Evolutionary conservation across 2,797 vertebrate species (phyloP).

Genomic region (Eupleurogrammus muticus): DNA sequence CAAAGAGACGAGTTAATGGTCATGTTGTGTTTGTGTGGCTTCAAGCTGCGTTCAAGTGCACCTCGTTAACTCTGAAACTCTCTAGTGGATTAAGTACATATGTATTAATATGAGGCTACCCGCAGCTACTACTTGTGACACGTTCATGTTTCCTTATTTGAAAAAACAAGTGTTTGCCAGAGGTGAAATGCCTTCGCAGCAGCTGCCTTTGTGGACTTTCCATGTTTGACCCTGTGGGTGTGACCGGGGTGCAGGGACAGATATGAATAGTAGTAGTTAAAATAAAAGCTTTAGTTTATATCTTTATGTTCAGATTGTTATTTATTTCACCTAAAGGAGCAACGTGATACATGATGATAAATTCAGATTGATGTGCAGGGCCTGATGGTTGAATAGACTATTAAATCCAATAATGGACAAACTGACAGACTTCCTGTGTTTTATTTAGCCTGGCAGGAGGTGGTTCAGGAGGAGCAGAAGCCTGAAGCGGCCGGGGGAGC

Average conservation of each 20-base stretch:
- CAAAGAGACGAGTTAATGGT: no score
- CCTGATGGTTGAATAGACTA: not conserved
- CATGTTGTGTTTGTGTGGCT: no score
- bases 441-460: slow-evolving; percentile 95
- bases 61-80: no score
- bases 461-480: slow-evolving; percentile 82
- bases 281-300: no score
- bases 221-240: slow-evolving; percentile 23
- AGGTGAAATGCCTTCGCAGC: slow-evolving; percentile 18
- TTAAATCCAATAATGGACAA: not conserved
- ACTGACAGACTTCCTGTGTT: slow-evolving; percentile 21
- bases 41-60: no score
- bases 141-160: slow-evolving; percentile 37
- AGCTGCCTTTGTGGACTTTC: slow-evolving; percentile 43
- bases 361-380: not conserved
- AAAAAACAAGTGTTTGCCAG: slow-evolving; percentile 33
- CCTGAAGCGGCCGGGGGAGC: slow-evolving; percentile 66
- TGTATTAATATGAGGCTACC: no score
- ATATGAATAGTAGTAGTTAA: slow-evolving; percentile 14
- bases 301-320: no score
- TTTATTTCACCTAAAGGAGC: no score
- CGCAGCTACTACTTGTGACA: not conserved
- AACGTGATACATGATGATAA: no score
- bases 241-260: slow-evolving; percentile 7
- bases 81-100: no score